A percentile compares a stretch with the other conserved stretches of the same genome.
Conservation (phyloP, 2,888 invertebrate genomes). For the Steinernema hermaphroditum region DNA sequence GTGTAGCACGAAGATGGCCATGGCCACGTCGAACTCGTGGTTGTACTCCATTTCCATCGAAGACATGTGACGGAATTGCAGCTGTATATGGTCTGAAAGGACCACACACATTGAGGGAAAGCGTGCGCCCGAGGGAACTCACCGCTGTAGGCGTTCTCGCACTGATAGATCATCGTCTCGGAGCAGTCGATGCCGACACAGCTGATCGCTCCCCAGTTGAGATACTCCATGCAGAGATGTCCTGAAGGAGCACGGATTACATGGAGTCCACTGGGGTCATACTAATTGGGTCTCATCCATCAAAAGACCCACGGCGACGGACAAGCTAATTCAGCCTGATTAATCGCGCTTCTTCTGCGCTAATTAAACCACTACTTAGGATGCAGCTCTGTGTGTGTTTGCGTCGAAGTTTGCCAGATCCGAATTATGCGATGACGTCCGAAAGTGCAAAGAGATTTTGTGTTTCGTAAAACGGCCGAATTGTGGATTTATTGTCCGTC, state of each 20-base stretch:
- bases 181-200: slow-evolving; percentile 33
- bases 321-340: not conserved
- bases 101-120: not conserved
- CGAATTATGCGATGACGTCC: too few relatives aligned
- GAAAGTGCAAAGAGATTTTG: slow-evolving; percentile 19
- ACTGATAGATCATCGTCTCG: slow-evolving; percentile 34
- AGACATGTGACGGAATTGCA: slow-evolving; percentile 32
- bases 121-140: not conserved
- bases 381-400: too few relatives aligned
- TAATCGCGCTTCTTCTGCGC: too few relatives aligned
- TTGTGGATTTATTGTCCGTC: not conserved
- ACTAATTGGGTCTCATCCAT: not conserved
- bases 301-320: not conserved
- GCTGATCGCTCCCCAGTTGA: slow-evolving; percentile 33
- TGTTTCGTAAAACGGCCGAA: not conserved
- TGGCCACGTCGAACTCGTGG: slow-evolving; percentile 35
- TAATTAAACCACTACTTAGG: too few relatives aligned
- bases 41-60: slow-evolving; percentile 33
- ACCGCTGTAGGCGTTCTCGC: slow-evolving; percentile 22
- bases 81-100: slow-evolving; percentile 4
- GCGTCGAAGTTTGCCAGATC: too few relatives aligned
- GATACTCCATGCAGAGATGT: slow-evolving; percentile 18
- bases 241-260: slow-evolving; percentile 3
- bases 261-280: not conserved
- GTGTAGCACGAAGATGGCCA: slow-evolving; percentile 36